Base-by-base conservation (phyloP, 1,140 invertebrate species). In the Augochlora pura region DNA sequence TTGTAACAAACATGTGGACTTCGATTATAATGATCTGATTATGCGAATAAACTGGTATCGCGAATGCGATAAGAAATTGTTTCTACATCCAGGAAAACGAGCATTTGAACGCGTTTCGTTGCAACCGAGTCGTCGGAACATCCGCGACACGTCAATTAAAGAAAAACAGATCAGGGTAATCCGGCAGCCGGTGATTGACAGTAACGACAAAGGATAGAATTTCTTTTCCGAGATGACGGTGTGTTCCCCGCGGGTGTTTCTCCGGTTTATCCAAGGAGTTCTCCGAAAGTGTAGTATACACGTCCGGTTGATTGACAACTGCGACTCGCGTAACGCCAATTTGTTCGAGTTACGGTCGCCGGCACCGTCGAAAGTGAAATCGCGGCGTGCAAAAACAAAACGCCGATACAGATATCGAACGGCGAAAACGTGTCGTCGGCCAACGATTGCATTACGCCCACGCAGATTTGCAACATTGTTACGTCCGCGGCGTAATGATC, bases 261-360 rank as follows among this genome's bases (percentile, higher is more conserved):
- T 59, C 57, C 57, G 38, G 38, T 42, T 16, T 32, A 59, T 39
- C 18, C 16, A 7, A 3, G 38, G 60, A 70, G 32, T 32, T 76
- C 62, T 62, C 23, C 65, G 21, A 32, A 9, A 57, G 66, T 57
- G 69, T 70, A n/a, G n/a, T n/a, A n/a, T n/a, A n/a, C n/a, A 80
- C 38, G 60, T 84, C 42, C 71, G 64, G 63, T 66, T 85, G 82
- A 85, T 85, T 77, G 82, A 77, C 74, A 78, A 67, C 39, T 62
- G 57, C 39, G 69, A 75, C 74, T 85, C 84, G 70, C 62, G 66
- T 85, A 78, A 85, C 59, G 74, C 46, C 83, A 81, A 85, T 86
- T 86, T 82, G 79, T 81, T 85, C 84, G 80, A 82, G 79, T 82
- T 86, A 86, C 84, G 84, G 69, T 86, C 60, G 75, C 79, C 70